Conservation (phyloP, 2,888 invertebrate genomes). For the Glyphotaelius pellucidus region DNA sequence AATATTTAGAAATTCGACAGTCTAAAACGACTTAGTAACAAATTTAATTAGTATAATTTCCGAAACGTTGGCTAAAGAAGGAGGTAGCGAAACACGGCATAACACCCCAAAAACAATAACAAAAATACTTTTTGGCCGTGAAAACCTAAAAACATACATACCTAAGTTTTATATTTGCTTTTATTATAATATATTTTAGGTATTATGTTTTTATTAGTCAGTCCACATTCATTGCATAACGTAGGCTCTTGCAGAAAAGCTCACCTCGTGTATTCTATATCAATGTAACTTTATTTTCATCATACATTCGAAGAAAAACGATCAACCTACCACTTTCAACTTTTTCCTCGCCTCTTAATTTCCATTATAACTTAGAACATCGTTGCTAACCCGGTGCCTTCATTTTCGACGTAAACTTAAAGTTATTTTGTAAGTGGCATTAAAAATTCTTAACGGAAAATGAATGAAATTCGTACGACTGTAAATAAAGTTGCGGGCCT, state of each 20-base stretch:
- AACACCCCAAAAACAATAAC: too few species aligned
- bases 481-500: constrained; percentile 2
- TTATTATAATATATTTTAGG: too few species aligned
- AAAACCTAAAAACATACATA: too few species aligned
- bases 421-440: background rate
- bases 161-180: too few species aligned
- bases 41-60: too few species aligned
- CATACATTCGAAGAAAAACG: background rate
- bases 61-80: too few species aligned
- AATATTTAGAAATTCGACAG: too few species aligned
- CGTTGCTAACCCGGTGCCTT: background rate
- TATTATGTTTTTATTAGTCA: too few species aligned
- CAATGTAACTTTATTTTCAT: background rate
- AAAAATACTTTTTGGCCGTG: too few species aligned
- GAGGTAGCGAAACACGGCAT: too few species aligned
- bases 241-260: background rate
- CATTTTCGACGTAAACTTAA: background rate
- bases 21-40: too few species aligned
- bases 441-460: background rate
- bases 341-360: background rate
- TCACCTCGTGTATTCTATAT: background rate
- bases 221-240: background rate
- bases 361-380: background rate
- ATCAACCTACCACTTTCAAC: background rate
- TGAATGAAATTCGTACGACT: constrained; percentile 1